Percentiles rank a stretch among this genome's conserved stretches.
phyloP scores from a whole-genome alignment of 1,140 invertebrate genomes.

The Euschistus heros region DNA sequence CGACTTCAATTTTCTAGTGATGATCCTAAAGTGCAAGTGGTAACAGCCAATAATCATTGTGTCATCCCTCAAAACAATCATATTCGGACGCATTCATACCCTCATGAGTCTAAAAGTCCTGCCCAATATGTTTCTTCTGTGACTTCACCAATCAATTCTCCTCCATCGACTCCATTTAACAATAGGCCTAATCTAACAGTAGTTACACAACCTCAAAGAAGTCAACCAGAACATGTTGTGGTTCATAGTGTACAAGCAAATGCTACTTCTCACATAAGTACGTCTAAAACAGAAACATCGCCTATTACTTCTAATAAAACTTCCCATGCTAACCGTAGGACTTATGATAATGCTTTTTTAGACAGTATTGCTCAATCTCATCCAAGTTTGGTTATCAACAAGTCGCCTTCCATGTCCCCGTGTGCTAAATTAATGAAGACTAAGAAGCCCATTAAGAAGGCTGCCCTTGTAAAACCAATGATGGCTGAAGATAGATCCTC shows the following conservation, averaged over 20 bases:
- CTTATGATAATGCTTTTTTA: slow-evolving; percentile 31
- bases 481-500: slow-evolving; percentile 27
- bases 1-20: slow-evolving; percentile 17
- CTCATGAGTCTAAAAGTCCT: slow-evolving; percentile 24
- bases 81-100: slow-evolving; percentile 22
- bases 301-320: background rate
- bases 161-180: slow-evolving; percentile 25
- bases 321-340: slow-evolving; percentile 15
- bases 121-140: slow-evolving; percentile 17
- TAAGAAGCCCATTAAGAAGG: slow-evolving; percentile 31
- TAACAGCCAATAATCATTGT: slow-evolving; percentile 18
- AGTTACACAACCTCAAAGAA: slow-evolving; percentile 26
- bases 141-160: slow-evolving; percentile 11
- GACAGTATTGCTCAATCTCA: slow-evolving; percentile 32
- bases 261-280: background rate
- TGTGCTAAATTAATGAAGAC: slow-evolving; percentile 25
- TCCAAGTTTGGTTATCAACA: slow-evolving; percentile 32
- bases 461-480: slow-evolving; percentile 34
- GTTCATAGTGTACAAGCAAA: slow-evolving; percentile 5
- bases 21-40: slow-evolving; percentile 18
- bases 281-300: background rate
- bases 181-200: slow-evolving; percentile 32
- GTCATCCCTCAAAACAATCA: slow-evolving; percentile 20
- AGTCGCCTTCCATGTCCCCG: slow-evolving; percentile 21
- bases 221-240: slow-evolving; percentile 8